A percentile compares a stretch with the other conserved stretches of the same genome.
Conservation (phyloP, 2,888 invertebrate genomes). For the Phortica magna region DNA sequence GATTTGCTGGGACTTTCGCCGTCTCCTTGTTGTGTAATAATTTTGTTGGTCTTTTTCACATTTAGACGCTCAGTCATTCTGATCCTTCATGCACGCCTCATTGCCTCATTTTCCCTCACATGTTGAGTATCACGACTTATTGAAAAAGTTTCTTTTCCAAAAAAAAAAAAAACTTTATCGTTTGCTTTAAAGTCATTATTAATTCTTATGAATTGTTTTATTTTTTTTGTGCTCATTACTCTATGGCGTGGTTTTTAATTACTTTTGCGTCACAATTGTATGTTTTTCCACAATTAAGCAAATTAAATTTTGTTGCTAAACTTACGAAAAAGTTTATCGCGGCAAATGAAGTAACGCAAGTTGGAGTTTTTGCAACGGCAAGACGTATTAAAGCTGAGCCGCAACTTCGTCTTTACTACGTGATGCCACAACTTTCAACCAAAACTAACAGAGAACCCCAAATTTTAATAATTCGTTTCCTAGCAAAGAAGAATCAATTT, state of each 20-base stretch:
- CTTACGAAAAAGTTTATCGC: not conserved
- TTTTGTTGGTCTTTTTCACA: conserved; percentile 4
- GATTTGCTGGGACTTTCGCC: not conserved
- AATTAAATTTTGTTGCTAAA: conserved; percentile 17
- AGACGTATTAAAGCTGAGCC: not conserved
- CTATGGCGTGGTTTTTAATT: conserved; percentile 1
- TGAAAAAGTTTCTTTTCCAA: conserved; percentile 22
- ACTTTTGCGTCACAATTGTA: not conserved
- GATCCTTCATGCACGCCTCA: not conserved
- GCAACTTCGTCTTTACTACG: not conserved
- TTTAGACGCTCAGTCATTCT: not conserved
- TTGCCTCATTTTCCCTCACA: conserved; percentile 16
- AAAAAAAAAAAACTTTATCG: not conserved
- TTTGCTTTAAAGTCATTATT: not conserved
- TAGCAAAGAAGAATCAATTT: not conserved
- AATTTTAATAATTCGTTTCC: conserved; percentile 3
- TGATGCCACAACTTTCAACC: no score
- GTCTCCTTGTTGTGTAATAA: not conserved
- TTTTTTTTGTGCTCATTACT: conserved; percentile 16
- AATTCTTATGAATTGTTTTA: not conserved
- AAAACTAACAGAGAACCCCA: not conserved
- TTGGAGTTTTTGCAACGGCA: not conserved
- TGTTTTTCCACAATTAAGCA: not conserved
- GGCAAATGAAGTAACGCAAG: not conserved
- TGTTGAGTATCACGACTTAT: conserved; percentile 26